Evolutionary conservation across 1,140 invertebrate genomes (phyloP), one percentile per base, ranked within the genome.

Genomic region (Centruroides vittatus): DNA sequence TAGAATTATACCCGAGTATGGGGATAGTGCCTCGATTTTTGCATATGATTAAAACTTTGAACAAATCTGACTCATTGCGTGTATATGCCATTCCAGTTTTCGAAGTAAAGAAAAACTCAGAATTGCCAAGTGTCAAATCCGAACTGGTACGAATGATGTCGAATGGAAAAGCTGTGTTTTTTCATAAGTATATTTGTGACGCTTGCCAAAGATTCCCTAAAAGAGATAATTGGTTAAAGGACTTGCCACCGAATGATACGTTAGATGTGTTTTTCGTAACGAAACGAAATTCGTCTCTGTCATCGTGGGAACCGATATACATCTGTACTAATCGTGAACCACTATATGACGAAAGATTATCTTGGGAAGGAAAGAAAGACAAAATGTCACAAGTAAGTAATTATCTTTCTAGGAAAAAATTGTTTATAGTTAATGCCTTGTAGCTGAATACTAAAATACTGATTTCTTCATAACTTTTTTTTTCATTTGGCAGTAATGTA

Each of bases 151-250:
- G 71, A 35, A 72, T 79, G 62, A 70, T 78, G 53, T 69, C 69
- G 7, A 66, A 71, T 4, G 67, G 72, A 46, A 67, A 72, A 13
- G 89, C 88, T 0, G 87, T 93, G 67, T 88, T 89, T 11, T 94
- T 94, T 72, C 91, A 94, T 72, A 89, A 93, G 71, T 87, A 86
- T 68, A 80, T 93, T 3, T 94, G 90, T 69, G 80, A 88, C 9
- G 83, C 83, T 51, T 94, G 91, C 71, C 91, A 94, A 70, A 88
- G 85, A 51, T 86, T 93, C 59, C 90, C 91, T 2, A 84, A 84
- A 10, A 35, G 62, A 35, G 81, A 87, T 50, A 78, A 79, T 6
- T 89, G 86, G 84, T 67, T 86, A 71, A 61, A 66, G 34, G 79
- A 82, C 0, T 75, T 57, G 8, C 63, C 80, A 46, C 81, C 86